Percentiles rank a stretch among this genome's conserved stretches.
phyloP scores from a whole-genome alignment of 2,797 vertebrate genomes.

The Momotus momota region DNA sequence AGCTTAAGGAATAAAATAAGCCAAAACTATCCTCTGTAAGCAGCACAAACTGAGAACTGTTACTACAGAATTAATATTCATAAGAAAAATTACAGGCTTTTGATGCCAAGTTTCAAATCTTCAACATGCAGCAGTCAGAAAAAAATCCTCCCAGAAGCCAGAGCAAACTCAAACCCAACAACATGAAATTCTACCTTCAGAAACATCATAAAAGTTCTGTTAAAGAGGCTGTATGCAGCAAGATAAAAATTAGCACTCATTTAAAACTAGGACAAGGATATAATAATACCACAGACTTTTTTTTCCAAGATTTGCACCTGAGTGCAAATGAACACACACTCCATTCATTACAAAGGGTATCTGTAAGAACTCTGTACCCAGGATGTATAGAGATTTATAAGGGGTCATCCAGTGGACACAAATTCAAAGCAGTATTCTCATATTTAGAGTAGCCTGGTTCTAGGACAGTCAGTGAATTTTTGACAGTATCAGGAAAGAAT shows the following conservation, averaged over 20 bases:
- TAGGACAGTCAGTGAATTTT: not conserved
- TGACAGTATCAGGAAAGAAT: not conserved
- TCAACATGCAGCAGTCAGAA: not conserved
- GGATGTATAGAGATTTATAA: not conserved
- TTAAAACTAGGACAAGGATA: not conserved
- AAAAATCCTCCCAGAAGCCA: not conserved
- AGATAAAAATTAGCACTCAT: not conserved
- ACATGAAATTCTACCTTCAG: not conserved
- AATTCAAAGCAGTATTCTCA: not conserved
- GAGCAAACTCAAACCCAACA: not conserved
- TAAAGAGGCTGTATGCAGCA: not conserved
- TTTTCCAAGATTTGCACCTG: not conserved
- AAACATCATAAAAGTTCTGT: not conserved
- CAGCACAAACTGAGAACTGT: not conserved
- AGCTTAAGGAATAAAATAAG: not conserved
- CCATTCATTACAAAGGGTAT: not conserved
- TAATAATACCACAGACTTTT: not conserved
- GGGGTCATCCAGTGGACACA: not conserved
- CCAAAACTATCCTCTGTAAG: not conserved
- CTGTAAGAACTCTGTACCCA: not conserved
- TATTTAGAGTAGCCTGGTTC: not conserved
- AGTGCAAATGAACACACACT: not conserved
- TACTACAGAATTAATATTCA: not conserved
- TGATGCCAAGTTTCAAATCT: slow-evolving; percentile 23
- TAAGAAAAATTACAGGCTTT: not conserved